Percentiles rank a stretch among this genome's conserved stretches.
phyloP scores from a whole-genome alignment of 2,113 vertebrate genomes.

The Gnathonemus echidnorhynchus region DNA sequence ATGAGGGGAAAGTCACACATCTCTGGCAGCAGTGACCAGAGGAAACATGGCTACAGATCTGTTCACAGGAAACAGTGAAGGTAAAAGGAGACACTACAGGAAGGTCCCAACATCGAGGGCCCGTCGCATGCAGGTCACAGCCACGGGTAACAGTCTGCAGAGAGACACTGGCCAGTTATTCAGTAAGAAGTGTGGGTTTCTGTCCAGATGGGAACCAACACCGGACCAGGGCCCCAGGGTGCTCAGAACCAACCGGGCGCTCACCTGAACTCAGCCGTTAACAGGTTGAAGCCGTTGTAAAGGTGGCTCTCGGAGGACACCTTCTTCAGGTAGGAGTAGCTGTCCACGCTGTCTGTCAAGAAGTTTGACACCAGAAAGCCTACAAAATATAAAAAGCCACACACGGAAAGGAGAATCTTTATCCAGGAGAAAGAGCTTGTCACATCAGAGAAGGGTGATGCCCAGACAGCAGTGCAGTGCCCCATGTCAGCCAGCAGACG shows the following conservation, averaged over 20 bases:
- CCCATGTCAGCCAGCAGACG: background rate
- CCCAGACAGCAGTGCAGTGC: background rate
- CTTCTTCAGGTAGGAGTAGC: constrained; percentile 87
- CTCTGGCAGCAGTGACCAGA: background rate
- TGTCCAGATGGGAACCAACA: background rate
- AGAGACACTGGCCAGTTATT: background rate
- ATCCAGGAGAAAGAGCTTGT: background rate
- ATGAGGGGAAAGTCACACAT: background rate
- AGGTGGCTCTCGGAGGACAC: constrained; percentile 78
- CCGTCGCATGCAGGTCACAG: background rate
- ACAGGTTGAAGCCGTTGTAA: constrained; percentile 95
- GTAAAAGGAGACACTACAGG: background rate
- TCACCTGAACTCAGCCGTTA: constrained; percentile 91
- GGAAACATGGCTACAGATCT: background rate
- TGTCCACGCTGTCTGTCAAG: constrained; percentile 75
- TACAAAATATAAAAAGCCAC: constrained; percentile 34
- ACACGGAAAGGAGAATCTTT: background rate
- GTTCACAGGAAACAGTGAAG: background rate
- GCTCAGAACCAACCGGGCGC: constrained; percentile 38
- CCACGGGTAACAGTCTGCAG: background rate
- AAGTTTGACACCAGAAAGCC: constrained; percentile 86
- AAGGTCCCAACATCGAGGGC: too few species aligned
- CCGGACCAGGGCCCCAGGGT: background rate
- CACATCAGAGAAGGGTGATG: background rate
- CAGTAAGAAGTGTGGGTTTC: background rate